Evolutionary conservation across 2,113 vertebrate genomes (phyloP).

Genomic region (Pelmatolapia mariae): DNA sequence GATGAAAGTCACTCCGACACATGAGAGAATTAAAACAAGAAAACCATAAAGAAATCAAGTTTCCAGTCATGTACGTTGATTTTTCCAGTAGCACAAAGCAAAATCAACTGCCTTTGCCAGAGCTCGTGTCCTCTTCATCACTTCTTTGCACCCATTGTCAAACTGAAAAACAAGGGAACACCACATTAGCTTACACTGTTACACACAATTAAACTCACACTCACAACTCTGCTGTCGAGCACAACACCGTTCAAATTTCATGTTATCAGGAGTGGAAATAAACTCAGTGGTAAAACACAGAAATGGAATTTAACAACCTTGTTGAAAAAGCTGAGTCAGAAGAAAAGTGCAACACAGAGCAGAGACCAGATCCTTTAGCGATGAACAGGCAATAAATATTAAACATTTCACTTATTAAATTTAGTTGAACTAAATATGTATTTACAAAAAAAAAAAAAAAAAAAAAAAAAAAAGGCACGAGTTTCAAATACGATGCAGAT

Average conservation of each 20-base stretch:
- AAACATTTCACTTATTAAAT: background rate
- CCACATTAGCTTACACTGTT: background rate
- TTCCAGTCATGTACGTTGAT: background rate
- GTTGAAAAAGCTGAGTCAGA: background rate
- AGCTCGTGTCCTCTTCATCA: background rate
- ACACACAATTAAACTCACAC: background rate
- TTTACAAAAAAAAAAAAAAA: background rate
- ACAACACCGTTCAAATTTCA: background rate
- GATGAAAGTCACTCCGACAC: background rate
- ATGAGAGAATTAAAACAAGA: background rate
- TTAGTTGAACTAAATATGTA: background rate
- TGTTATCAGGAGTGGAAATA: background rate
- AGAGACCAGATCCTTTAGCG: background rate
- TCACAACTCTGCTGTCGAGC: background rate
- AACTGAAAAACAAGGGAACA: conserved; percentile 15
- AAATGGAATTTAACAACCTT: background rate
- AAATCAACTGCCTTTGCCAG: background rate
- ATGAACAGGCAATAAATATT: background rate
- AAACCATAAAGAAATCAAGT: background rate
- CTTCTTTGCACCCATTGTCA: conserved; percentile 6
- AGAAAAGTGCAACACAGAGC: background rate
- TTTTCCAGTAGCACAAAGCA: background rate
- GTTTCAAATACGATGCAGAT: background rate
- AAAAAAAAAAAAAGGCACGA: background rate
- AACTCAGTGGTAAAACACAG: background rate